Evolutionary conservation across 2,113 vertebrate genomes (phyloP), one percentile per base, ranked within the genome.

Genomic region (Gymnocephalus cernua): DNA sequence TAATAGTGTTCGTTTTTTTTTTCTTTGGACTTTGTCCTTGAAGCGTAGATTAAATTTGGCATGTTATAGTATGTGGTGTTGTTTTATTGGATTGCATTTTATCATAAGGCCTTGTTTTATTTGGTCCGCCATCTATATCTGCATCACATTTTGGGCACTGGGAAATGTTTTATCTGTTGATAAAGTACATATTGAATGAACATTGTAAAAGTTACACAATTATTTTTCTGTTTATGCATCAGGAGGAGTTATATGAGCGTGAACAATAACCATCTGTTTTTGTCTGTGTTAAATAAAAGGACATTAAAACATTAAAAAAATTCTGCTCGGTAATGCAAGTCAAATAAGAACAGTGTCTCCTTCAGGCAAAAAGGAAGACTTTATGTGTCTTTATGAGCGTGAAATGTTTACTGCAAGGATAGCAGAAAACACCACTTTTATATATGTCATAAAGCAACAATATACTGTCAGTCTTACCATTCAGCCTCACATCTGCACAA

Each of bases 251-350:
- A 81, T 35, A 79, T 5, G 15, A 16, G 44, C 47, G 1, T 68
- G 48, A 67, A 75, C 61, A 75, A 75, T 57, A 83, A 67, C 70
- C 61, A 53, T 77, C 70, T 74, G 69, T 62, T 62, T 62, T 47
- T 48, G n/a, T 27, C 29, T 74, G 11, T 79, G 51, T 82, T 76
- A 71, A 62, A 74, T 71, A 89, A 83, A 57, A 74, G 65, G 44
- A 58, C 41, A 63, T 70, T 63, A 79, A 84, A 87, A 59, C 27
- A 64, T 32, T 16, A 8, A 6, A 14, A 72, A 71, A 78, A 61
- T 51, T 51, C 29, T 57, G 51, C 64, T 63, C 4, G 1, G 25
- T 58, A 57, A 68, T 16, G n/a, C 27, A 51, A 70, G 8, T 21
- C 41, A 82, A 57, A 25, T 67, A 51, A 48, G 21, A 77, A 71